Evolutionary conservation across 2,797 vertebrate species (phyloP).

Genomic region (Hafferia zeledoni): DNA sequence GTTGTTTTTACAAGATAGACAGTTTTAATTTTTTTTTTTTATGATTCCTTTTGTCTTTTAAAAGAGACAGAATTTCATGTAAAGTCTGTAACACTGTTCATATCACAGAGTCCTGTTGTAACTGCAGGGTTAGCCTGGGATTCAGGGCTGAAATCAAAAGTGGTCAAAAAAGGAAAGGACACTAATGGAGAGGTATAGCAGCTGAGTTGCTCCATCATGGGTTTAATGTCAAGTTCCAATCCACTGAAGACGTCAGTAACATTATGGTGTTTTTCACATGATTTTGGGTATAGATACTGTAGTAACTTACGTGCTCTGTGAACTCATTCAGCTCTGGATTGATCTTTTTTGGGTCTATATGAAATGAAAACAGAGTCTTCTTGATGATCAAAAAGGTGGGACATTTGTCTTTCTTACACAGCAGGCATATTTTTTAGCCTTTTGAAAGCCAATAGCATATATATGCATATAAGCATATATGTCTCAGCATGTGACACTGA

Average conservation of each 20-base stretch:
- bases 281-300: background rate
- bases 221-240: background rate
- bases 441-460: background rate
- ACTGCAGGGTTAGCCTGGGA: background rate
- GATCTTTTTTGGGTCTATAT: background rate
- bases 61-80: background rate
- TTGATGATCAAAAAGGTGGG: background rate
- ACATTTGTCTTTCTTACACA: background rate
- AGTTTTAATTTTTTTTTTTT: background rate
- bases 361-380: background rate
- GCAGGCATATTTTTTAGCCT: background rate
- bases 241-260: background rate
- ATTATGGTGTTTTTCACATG: background rate
- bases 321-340: background rate
- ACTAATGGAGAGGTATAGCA: background rate
- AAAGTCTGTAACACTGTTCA: background rate
- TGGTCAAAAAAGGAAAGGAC: background rate
- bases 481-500: background rate
- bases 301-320: background rate
- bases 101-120: background rate
- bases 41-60: background rate
- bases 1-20: background rate
- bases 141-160: background rate
- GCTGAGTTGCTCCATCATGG: background rate
- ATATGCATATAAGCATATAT: too few species aligned